Percentiles rank a stretch among this genome's conserved stretches.
Evolutionary conservation across 1,140 invertebrate species (phyloP).

Genomic region (Meloidogyne exigua): DNA sequence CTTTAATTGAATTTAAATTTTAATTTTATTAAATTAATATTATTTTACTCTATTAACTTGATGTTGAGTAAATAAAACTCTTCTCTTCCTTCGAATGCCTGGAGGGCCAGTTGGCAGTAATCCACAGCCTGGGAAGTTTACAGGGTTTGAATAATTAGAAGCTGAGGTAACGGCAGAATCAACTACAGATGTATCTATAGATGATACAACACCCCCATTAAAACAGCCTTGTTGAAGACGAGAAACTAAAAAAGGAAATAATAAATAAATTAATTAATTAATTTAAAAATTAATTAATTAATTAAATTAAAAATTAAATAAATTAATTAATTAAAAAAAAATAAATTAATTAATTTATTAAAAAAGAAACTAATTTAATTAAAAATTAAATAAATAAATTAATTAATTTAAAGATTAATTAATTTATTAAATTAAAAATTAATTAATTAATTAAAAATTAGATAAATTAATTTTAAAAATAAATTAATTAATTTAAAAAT

Average conservation of each 20-base stretch:
- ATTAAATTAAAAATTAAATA: not conserved
- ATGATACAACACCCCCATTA: not conserved
- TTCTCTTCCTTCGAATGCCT: slow-evolving; percentile 73
- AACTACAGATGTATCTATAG: slow-evolving; percentile 11
- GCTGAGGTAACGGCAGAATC: slow-evolving; percentile 11
- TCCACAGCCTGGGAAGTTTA: not conserved
- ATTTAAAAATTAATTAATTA: no score
- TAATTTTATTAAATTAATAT: no score
- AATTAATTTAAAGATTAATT: no score
- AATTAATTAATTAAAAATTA: no score
- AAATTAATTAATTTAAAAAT: no score
- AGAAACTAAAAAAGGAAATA: slow-evolving; percentile 8
- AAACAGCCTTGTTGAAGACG: slow-evolving; percentile 9
- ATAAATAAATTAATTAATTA: no score
- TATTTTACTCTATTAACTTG: slow-evolving; percentile 78
- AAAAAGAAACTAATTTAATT: no score
- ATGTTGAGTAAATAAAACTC: slow-evolving; percentile 92
- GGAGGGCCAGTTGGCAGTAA: not conserved
- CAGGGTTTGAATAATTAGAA: not conserved
- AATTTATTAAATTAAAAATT: no score
- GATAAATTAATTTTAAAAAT: no score
- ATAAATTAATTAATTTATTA: no score
- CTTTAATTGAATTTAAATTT: slow-evolving; percentile 67
- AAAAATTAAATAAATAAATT: no score
- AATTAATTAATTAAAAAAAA: no score